A percentile compares a stretch with the other conserved stretches of the same genome.
These are phyloP conservation scores for Aix galericulata DNA, from an alignment of 2,113 vertebrate species.

Conservation along the genomic window DNA sequence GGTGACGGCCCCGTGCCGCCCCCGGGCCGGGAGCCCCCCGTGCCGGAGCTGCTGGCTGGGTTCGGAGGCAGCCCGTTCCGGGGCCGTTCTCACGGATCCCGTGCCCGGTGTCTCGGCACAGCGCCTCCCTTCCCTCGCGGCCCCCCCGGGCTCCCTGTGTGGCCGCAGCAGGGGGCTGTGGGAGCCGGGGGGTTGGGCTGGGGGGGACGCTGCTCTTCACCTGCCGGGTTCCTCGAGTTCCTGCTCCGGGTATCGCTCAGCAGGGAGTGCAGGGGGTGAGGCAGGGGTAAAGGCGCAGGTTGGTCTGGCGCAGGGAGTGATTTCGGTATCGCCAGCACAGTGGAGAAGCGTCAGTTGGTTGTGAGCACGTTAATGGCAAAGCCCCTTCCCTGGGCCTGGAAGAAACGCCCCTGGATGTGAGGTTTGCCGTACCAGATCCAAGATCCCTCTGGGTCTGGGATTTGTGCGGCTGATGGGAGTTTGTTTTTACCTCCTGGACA, in stretches of 20 bases:
- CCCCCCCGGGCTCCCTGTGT: too few species aligned
- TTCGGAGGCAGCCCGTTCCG: too few species aligned
- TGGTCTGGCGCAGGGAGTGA: too few species aligned
- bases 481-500: not conserved
- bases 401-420: not conserved
- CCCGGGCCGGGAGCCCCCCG: too few species aligned
- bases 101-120: too few species aligned
- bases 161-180: not conserved
- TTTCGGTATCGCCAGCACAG: not conserved
- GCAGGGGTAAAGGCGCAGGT: not conserved
- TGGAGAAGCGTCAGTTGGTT: not conserved
- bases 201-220: not conserved
- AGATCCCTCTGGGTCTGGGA: not conserved
- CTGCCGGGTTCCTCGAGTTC: rapidly evolving
- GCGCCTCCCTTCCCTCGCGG: too few species aligned
- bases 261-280: not conserved
- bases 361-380: not conserved
- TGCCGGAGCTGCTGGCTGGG: too few species aligned
- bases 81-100: too few species aligned
- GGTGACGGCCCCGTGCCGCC: too few species aligned
- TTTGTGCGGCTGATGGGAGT: not conserved
- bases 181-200: not conserved
- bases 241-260: not conserved
- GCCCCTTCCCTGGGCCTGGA: not conserved
- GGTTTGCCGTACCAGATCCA: not conserved